These are phyloP conservation scores for Polyodon spathula DNA, from an alignment of 2,113 vertebrate genomes.

Conservation along the genomic window DNA sequence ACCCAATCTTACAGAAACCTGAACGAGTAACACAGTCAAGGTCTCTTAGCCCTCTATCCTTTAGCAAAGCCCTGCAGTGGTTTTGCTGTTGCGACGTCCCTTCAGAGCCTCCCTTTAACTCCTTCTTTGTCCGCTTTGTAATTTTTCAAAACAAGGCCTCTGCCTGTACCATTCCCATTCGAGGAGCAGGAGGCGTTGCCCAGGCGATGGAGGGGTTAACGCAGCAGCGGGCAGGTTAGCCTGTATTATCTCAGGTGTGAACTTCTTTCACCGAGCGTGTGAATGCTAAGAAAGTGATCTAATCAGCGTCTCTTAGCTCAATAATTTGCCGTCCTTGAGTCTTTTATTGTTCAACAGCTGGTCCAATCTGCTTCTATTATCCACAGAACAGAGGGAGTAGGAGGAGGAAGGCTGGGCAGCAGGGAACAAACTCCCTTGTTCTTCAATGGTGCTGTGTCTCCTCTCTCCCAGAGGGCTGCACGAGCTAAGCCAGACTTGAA, in stretches of 20 bases:
- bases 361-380: constrained; percentile 11
- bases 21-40: too few relatives aligned
- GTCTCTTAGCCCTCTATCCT: too few relatives aligned
- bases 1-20: too few relatives aligned
- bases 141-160: too few relatives aligned
- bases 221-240: neutral
- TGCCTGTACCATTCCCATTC: neutral
- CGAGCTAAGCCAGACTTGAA: neutral
- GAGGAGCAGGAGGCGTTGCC: neutral
- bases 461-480: neutral
- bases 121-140: too few relatives aligned
- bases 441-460: neutral
- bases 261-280: constrained; percentile 8
- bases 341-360: constrained; percentile 15
- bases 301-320: constrained; percentile 11
- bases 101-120: too few relatives aligned
- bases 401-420: too few relatives aligned
- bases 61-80: too few relatives aligned
- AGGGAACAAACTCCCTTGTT: neutral
- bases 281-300: constrained; percentile 14
- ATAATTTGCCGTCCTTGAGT: constrained; percentile 4
- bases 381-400: constrained; percentile 3
- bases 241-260: constrained; percentile 14
- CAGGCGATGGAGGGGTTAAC: constrained; percentile 7
- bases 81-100: too few relatives aligned